A percentile compares a stretch with the other conserved stretches of the same genome.
Conservation (phyloP, 2,888 invertebrate species). For the Cactoblastis cactorum region DNA sequence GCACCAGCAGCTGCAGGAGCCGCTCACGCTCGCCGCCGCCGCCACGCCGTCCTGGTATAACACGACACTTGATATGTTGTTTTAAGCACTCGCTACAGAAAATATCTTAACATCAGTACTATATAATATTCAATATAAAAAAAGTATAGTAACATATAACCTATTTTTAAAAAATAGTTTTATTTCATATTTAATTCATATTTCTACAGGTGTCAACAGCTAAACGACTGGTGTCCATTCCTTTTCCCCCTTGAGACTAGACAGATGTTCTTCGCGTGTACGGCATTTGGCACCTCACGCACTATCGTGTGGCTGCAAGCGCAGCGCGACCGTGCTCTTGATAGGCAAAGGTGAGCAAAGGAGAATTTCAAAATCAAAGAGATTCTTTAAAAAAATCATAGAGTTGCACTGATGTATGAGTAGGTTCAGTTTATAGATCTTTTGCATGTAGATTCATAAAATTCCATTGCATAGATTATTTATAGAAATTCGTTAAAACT, state of each 20-base stretch:
- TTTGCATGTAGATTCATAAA: too few relatives aligned
- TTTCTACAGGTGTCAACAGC: conserved; percentile 83
- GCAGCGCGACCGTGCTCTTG: conserved; percentile 94
- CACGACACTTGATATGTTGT: too few relatives aligned
- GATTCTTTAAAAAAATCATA: too few relatives aligned
- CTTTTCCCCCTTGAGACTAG: conserved; percentile 98
- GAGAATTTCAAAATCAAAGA: too few relatives aligned
- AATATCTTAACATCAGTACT: too few relatives aligned
- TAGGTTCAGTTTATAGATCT: too few relatives aligned
- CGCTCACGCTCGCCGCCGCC: conserved; percentile 94
- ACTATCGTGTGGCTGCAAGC: conserved; percentile 99
- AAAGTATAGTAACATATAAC: too few relatives aligned
- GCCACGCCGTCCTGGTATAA: conserved; percentile 95
- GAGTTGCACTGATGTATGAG: too few relatives aligned
- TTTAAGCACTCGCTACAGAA: conserved; percentile 66
- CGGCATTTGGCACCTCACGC: conserved; percentile 98
- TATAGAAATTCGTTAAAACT: too few relatives aligned
- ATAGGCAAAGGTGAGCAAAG: conserved; percentile 83
- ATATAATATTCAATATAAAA: too few relatives aligned
- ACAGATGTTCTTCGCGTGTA: conserved; percentile 97
- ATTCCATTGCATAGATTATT: too few relatives aligned
- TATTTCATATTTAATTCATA: neutral
- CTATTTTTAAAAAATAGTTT: too few relatives aligned
- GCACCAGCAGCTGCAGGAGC: conserved; percentile 97
- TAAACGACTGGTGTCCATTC: conserved; percentile 97